These are phyloP conservation scores for Pachyuromys duprasi DNA, from an alignment of 2,797 vertebrate genomes.

Conservation along the genomic window DNA sequence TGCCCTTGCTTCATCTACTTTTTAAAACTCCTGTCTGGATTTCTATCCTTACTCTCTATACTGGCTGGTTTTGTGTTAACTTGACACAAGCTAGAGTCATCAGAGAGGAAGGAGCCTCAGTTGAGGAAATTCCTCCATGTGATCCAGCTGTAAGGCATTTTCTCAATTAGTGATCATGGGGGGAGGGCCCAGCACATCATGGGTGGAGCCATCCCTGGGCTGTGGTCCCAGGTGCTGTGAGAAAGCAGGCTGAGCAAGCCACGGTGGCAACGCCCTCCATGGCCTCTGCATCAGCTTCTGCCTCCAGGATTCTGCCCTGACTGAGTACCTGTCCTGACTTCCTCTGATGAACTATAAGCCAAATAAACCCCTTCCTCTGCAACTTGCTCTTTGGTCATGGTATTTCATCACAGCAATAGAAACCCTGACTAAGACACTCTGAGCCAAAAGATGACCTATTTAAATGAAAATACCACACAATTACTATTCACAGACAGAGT, in stretches of 20 bases:
- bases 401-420: background rate
- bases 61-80: background rate
- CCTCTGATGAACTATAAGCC: background rate
- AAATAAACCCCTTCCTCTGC: background rate
- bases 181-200: background rate
- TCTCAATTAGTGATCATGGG: background rate
- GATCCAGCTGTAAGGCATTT: background rate
- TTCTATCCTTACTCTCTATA: constrained; percentile 9
- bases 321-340: background rate
- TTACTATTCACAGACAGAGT: constrained; percentile 24
- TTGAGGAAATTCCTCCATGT: background rate
- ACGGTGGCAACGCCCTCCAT: background rate
- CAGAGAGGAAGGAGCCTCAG: background rate
- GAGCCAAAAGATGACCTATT: constrained; percentile 9
- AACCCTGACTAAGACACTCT: background rate
- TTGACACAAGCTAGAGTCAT: background rate
- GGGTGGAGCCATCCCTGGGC: background rate
- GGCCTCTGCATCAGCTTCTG: background rate
- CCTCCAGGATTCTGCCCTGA: background rate
- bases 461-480: constrained; percentile 42
- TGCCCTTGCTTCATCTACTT: background rate
- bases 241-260: background rate
- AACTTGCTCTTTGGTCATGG: background rate
- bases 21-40: background rate
- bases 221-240: background rate